Percentiles rank a stretch among this genome's conserved stretches.
Evolutionary conservation across 1,140 invertebrate species (phyloP).

Genomic region (Drosophila athabasca): DNA sequence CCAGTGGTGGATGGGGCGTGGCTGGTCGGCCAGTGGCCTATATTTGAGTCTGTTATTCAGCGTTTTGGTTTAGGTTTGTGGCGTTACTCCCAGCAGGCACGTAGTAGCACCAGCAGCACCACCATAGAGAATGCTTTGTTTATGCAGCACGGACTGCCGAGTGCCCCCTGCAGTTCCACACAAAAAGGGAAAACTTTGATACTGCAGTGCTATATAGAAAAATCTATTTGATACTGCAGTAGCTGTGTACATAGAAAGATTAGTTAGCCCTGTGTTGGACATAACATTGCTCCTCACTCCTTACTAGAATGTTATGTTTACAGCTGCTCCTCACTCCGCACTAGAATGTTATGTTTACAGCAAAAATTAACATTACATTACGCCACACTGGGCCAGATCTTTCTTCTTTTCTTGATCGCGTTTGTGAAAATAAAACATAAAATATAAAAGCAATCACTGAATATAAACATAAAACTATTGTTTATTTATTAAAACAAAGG

Average conservation of each 20-base stretch:
- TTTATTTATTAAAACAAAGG: no score
- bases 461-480: no score
- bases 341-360: no score
- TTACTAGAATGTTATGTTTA: no score
- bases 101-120: conserved; percentile 30
- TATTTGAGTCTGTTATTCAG: conserved; percentile 39
- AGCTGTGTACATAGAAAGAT: not conserved
- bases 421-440: no score
- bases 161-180: conserved; percentile 9
- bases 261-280: no score
- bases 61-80: conserved; percentile 2
- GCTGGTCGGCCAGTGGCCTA: conserved; percentile 28
- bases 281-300: no score
- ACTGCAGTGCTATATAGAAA: conserved; percentile 16
- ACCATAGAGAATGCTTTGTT: conserved; percentile 15
- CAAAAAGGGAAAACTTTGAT: conserved; percentile 14
- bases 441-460: no score
- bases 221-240: conserved; percentile 35
- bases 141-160: not conserved
- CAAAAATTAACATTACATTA: no score
- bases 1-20: conserved; percentile 19
- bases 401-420: no score
- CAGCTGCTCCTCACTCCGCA: no score
- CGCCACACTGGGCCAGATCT: no score
- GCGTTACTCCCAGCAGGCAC: conserved; percentile 13